These are phyloP conservation scores for Leucoraja ocellata DNA, from an alignment of 2,797 vertebrate genomes.

Conservation along the genomic window DNA sequence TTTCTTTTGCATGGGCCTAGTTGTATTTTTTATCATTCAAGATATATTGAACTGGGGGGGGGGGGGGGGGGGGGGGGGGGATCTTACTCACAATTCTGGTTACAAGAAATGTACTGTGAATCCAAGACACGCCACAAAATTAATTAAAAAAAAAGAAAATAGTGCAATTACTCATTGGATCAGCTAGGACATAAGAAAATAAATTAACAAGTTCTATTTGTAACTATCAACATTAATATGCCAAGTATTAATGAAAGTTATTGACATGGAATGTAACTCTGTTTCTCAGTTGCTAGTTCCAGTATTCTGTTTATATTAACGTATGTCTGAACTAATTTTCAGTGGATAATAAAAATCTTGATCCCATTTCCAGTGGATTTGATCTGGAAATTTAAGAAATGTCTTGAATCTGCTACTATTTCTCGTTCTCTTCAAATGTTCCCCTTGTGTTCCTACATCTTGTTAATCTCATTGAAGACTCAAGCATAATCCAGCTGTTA, in stretches of 20 bases:
- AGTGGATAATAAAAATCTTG: neutral
- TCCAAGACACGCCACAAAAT: neutral
- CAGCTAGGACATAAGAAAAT: neutral
- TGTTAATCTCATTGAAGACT: neutral
- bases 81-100: neutral
- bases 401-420: neutral
- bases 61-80: neutral
- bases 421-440: neutral
- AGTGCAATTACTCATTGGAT: neutral
- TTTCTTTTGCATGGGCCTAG: neutral
- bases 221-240: too few relatives aligned
- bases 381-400: neutral
- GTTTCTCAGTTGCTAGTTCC: too few relatives aligned
- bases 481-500: neutral
- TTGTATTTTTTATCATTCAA: neutral
- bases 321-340: neutral
- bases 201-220: too few relatives aligned
- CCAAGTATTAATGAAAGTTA: too few relatives aligned
- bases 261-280: too few relatives aligned
- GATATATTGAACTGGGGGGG: neutral
- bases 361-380: neutral
- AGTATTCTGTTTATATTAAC: too few relatives aligned
- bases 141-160: neutral
- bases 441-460: too few relatives aligned
- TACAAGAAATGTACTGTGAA: neutral